Evolutionary conservation across 1,140 invertebrate species (phyloP).

Genomic region (Pachypeltis micranthus): DNA sequence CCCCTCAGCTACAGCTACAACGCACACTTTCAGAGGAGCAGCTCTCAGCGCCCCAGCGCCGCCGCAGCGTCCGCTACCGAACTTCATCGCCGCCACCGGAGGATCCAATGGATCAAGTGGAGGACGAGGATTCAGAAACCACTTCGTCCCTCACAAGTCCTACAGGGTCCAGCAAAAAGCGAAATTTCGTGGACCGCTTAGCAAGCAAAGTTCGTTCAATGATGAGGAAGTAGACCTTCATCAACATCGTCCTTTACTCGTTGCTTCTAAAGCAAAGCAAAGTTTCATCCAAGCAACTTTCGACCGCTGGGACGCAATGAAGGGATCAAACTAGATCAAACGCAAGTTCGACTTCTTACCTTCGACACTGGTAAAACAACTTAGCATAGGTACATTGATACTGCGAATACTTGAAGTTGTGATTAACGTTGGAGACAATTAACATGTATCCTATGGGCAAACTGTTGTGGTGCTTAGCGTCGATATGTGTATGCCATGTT

Average conservation of each 20-base stretch:
- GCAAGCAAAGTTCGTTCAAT: constrained; percentile 62
- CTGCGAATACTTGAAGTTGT: too few relatives aligned
- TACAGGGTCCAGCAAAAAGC: constrained; percentile 26
- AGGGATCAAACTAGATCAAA: too few relatives aligned
- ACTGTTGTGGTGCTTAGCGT: too few relatives aligned
- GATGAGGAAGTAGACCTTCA: constrained; percentile 45
- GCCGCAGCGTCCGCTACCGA: not conserved
- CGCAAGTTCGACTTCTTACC: too few relatives aligned
- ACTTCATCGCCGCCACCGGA: not conserved
- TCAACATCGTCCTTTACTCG: too few relatives aligned
- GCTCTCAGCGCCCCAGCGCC: constrained; percentile 9
- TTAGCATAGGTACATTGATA: too few relatives aligned
- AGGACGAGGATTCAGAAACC: constrained; percentile 21
- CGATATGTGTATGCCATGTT: too few relatives aligned
- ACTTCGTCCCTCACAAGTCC: constrained; percentile 8
- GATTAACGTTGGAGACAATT: too few relatives aligned
- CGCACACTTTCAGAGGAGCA: constrained; percentile 7
- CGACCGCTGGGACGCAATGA: constrained; percentile 6
- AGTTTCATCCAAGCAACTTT: constrained; percentile 7
- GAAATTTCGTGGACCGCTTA: constrained; percentile 65
- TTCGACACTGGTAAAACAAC: too few relatives aligned
- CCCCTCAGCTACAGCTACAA: not conserved
- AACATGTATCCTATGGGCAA: too few relatives aligned
- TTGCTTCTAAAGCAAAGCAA: too few relatives aligned
- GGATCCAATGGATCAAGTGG: constrained; percentile 12